Evolutionary conservation across 2,113 vertebrate genomes (phyloP), one percentile per base, ranked within the genome.

Genomic region (Erinaceus europaeus): DNA sequence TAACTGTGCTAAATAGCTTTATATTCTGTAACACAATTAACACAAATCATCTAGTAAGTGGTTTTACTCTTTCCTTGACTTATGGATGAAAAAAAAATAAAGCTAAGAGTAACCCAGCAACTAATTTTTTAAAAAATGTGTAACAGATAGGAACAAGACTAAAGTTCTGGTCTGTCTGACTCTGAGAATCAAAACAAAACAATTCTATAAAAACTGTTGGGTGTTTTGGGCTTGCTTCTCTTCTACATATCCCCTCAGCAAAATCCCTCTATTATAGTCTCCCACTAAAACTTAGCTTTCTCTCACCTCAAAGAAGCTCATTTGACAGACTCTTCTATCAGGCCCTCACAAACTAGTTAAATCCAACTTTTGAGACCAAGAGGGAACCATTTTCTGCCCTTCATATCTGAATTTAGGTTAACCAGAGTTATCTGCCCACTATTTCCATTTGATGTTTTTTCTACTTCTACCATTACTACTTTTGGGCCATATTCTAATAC

Each of bases 21-120:
- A 40, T 7, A 14, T 32, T 36, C 23, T 4, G 0, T 38, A 76
- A 91, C 18, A 40, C 2, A 13, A 64, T 80, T 46, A 52, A 11
- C n/a, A 67, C 5, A 67, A 46, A 62, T 38, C 72, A 20, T 59
- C n/a, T 68, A 18, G 34, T 75, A 46, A 3, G 12, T 32, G 80
- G 20, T 59, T 3, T 15, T 52, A 52, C 64, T 53, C 7, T 4
- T 4, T 6, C 88, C 6, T 25, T 8, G n/a, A 50, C 42, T 65
- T 40, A 65, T 68, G 5, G 23, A 42, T 50, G 65, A 71, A 42
- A 79, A 42, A 79, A 90, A 94, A 68, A 4, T 67, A 50, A 93
- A 59, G 9, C 36, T 55, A 38, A 68, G 25, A 32, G 18, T 64
- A 9, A 64, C 17, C 21, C 20, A 64, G 34, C 18, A 64, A 10